Conservation (phyloP, 2,797 vertebrate species). For the Paratrypauchen microcephalus region DNA sequence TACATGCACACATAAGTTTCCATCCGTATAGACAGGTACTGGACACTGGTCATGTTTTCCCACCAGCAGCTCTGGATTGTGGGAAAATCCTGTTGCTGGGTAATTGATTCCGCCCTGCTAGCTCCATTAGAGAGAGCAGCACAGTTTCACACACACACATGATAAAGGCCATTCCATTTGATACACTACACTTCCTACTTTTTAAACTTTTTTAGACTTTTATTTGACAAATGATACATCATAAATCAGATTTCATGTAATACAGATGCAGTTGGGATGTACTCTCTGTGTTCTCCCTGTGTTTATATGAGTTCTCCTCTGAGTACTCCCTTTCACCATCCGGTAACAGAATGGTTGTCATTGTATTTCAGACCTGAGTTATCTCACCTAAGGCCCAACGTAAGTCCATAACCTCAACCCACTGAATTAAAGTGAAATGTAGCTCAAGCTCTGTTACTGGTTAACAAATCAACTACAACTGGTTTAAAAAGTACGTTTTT, state of each 20-base stretch:
- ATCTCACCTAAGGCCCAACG: not conserved
- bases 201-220: constrained; percentile 1
- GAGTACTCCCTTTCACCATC: not conserved
- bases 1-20: not conserved
- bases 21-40: not conserved
- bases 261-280: not conserved
- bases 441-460: no score
- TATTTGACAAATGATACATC: not conserved
- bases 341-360: not conserved
- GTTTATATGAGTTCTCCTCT: not conserved
- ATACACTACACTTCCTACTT: constrained; percentile 18
- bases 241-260: not conserved
- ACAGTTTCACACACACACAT: constrained; percentile 69
- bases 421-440: not conserved
- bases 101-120: constrained; percentile 98
- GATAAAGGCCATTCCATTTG: constrained; percentile 73
- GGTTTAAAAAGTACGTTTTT: no score
- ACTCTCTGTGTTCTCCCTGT: not conserved
- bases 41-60: constrained; percentile 81
- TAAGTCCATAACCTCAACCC: not conserved
- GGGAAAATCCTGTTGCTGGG: constrained; percentile 95
- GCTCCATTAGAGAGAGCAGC: constrained; percentile 89
- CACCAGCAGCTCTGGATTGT: constrained; percentile 87
- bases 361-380: not conserved
- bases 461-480: no score